Evolutionary conservation across 1,140 invertebrate species (phyloP).

Genomic region (Oscheius sp.): DNA sequence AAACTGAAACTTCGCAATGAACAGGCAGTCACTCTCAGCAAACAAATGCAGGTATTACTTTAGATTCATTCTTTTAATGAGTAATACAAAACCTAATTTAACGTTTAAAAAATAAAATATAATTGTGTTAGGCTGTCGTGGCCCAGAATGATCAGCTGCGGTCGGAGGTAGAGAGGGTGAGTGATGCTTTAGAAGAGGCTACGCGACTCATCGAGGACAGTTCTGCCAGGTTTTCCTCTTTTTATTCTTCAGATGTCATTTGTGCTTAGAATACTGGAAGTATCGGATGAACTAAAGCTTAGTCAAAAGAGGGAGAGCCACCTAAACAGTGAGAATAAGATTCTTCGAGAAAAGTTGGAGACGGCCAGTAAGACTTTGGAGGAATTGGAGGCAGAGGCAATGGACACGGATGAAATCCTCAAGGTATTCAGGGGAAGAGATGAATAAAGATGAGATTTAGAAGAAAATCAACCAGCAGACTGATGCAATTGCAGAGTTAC

Average conservation of each 20-base stretch:
- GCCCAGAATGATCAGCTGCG: conserved; percentile 56
- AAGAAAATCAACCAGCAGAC: neutral
- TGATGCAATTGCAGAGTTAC: neutral
- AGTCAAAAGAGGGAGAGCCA: neutral
- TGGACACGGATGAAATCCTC: neutral
- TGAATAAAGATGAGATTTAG: too few relatives aligned
- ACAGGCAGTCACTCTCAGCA: conserved; percentile 52
- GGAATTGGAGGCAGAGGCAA: neutral
- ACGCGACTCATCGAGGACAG: conserved; percentile 53
- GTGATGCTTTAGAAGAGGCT: conserved; percentile 50
- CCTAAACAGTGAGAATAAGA: neutral
- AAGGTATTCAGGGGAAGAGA: too few relatives aligned
- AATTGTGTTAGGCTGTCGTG: conserved; percentile 39
- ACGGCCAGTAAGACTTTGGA: neutral
- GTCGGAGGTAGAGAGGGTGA: conserved; percentile 48
- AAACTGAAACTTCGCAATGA: conserved; percentile 55
- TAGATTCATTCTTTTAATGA: neutral
- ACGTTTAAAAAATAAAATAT: conserved; percentile 10
- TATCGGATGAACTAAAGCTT: neutral
- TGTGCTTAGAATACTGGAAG: neutral
- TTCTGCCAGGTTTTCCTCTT: conserved; percentile 37
- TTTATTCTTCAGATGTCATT: neutral
- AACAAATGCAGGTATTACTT: conserved; percentile 46
- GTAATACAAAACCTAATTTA: too few relatives aligned
- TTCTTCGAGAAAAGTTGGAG: neutral